phyloP scores from a whole-genome alignment of 2,888 invertebrate genomes.

The Cenopis cana region DNA sequence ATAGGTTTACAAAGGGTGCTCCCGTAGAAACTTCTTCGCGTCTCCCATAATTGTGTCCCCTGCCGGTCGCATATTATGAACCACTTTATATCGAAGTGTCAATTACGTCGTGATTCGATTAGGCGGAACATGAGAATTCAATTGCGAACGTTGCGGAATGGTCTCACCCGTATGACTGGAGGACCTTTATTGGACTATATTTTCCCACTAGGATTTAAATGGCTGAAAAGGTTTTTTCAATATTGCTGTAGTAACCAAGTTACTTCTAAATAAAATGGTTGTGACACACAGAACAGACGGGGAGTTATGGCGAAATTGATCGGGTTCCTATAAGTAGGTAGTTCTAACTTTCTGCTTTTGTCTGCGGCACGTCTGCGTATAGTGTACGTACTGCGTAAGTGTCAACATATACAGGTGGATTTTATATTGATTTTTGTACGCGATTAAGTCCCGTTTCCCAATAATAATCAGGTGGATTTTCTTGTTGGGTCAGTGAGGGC shows the following conservation, averaged over 20 bases:
- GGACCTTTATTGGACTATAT: slow-evolving; percentile 11
- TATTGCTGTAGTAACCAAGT: background rate
- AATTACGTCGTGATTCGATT: slow-evolving; percentile 44
- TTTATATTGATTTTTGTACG: no score
- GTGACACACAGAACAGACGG: background rate
- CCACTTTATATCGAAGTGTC: slow-evolving; percentile 44
- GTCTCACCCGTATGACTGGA: slow-evolving; percentile 32
- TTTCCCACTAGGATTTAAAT: slow-evolving; percentile 20
- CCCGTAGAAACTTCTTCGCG: slow-evolving; percentile 29
- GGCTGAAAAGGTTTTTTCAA: background rate
- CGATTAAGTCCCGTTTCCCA: no score
- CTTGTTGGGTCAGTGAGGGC: no score
- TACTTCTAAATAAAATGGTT: background rate
- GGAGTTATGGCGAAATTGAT: background rate
- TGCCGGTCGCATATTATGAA: slow-evolving; percentile 42
- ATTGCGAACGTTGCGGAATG: slow-evolving; percentile 46
- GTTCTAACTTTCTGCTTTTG: no score
- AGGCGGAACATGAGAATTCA: slow-evolving; percentile 50
- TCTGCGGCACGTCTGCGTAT: no score
- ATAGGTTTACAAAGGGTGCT: slow-evolving; percentile 39
- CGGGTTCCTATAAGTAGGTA: no score
- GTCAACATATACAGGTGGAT: background rate
- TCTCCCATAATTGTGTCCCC: slow-evolving; percentile 37
- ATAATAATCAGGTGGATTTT: no score
- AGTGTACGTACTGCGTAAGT: no score